A percentile compares a stretch with the other conserved stretches of the same genome.
Evolutionary conservation across 2,888 invertebrate species (phyloP).

Genomic region (Limnephilus rhombicus): DNA sequence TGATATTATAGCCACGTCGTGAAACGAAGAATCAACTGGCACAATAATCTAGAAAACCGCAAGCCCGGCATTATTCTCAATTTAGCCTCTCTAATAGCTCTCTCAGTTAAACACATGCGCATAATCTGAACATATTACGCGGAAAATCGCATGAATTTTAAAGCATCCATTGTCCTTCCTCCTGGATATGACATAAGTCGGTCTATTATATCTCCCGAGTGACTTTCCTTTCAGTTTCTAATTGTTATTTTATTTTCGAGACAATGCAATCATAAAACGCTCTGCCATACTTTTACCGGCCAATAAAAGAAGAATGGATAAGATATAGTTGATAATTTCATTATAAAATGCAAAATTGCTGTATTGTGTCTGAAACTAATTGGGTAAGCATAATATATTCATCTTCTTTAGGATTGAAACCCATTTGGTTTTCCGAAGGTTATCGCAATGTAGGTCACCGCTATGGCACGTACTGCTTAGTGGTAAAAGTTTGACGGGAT

Average conservation of each 20-base stretch:
- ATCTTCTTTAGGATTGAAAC: neutral
- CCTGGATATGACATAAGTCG: conserved; percentile 16
- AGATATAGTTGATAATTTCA: neutral
- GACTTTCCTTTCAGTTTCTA: conserved; percentile 39
- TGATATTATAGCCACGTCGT: neutral
- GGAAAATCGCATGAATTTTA: conserved; percentile 31
- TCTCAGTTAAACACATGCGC: neutral
- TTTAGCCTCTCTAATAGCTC: neutral
- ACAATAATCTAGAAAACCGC: conserved; percentile 18
- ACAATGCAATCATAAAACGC: conserved; percentile 14
- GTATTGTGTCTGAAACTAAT: neutral
- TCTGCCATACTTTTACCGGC: neutral
- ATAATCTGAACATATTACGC: conserved; percentile 15
- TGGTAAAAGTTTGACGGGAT: neutral
- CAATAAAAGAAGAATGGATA: conserved; percentile 1
- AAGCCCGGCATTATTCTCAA: neutral
- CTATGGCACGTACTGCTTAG: neutral
- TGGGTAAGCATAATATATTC: neutral
- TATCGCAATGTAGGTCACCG: neutral
- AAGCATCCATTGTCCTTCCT: conserved; percentile 29
- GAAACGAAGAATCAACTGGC: neutral
- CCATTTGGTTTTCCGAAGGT: neutral
- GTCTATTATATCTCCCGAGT: neutral
- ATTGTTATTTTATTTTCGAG: conserved; percentile 22
- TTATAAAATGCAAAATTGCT: neutral